Conservation (phyloP, 2,113 vertebrate species). For the Oreotragus oreotragus region DNA sequence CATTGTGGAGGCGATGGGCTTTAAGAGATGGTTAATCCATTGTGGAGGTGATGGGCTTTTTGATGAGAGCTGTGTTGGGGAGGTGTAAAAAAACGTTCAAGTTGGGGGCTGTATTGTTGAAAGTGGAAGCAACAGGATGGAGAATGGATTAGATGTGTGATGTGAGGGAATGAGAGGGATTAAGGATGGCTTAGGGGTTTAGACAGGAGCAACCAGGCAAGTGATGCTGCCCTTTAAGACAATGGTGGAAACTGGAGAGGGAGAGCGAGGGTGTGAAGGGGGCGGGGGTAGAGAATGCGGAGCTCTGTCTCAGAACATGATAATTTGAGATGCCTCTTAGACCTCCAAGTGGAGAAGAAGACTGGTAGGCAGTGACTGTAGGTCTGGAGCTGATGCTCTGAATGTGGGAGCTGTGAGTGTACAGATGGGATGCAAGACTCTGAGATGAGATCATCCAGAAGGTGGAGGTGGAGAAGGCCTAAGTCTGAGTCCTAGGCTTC, state of each 20-base stretch:
- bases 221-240: not conserved
- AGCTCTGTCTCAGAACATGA: not conserved
- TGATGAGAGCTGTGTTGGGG: not conserved
- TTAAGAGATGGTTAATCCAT: no score
- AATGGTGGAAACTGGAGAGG: not conserved
- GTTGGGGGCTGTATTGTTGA: not conserved
- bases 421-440: not conserved
- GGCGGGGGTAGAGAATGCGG: not conserved
- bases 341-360: not conserved
- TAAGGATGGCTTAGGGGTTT: not conserved
- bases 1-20: no score
- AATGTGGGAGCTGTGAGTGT: fast-evolving
- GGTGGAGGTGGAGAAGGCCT: not conserved
- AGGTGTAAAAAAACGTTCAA: not conserved
- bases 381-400: not conserved
- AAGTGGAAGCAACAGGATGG: not conserved
- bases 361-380: fast-evolving
- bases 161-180: not conserved
- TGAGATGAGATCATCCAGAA: not conserved
- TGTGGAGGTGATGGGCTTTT: not conserved
- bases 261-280: fast-evolving
- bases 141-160: not conserved
- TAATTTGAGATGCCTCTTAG: not conserved
- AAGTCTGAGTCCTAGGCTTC: not conserved
- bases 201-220: not conserved